These are phyloP conservation scores for Phyllostomus hastatus DNA, from an alignment of 2,113 vertebrate genomes.

Conservation along the genomic window DNA sequence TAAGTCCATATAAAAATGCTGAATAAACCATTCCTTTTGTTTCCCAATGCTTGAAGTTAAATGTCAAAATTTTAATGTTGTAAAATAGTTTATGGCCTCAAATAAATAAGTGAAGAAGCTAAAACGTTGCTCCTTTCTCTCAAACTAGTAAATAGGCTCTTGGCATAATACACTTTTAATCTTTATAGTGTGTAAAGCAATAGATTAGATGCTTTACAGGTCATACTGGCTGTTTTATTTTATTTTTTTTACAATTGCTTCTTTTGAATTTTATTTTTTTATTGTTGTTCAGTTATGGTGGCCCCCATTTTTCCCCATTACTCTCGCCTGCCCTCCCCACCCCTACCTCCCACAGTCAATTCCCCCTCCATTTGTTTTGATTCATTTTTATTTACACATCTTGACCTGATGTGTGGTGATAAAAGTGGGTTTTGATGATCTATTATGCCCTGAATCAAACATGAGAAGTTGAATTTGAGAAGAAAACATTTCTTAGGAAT, in stretches of 20 bases:
- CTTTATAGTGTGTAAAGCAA: neutral
- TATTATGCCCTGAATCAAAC: conserved; percentile 19
- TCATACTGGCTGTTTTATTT: neutral
- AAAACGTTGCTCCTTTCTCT: neutral
- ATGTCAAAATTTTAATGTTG: neutral
- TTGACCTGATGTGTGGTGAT: conserved; percentile 33
- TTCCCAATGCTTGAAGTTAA: conserved; percentile 1
- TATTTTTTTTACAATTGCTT: no score
- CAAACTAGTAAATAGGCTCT: neutral
- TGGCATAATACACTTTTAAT: neutral
- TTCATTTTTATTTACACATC: conserved; percentile 3
- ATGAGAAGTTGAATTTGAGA: neutral
- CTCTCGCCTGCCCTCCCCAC: no score
- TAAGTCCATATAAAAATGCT: neutral
- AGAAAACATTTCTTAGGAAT: neutral
- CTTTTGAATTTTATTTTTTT: no score
- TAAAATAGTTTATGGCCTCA: neutral
- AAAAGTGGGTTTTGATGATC: conserved; percentile 33
- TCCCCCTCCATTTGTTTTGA: neutral
- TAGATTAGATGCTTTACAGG: neutral
- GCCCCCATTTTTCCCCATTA: no score
- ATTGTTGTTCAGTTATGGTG: no score
- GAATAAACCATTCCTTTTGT: neutral
- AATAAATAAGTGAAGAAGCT: neutral
- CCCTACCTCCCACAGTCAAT: no score